These are phyloP conservation scores for Bombus terrestris DNA, from an alignment of 1,140 invertebrate genomes.

Conservation along the genomic window DNA sequence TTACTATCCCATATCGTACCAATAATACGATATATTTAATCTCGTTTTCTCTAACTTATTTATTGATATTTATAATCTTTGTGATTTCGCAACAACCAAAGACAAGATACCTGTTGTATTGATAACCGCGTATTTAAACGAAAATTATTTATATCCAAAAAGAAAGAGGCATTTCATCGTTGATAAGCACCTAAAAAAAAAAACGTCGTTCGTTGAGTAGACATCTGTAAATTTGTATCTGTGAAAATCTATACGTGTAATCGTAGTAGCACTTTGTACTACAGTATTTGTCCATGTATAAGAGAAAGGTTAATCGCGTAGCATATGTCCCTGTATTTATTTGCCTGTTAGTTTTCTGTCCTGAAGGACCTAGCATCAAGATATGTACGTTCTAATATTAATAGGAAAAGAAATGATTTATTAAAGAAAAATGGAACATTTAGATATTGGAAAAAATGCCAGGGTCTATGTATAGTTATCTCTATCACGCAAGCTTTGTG, in stretches of 20 bases:
- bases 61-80: slow-evolving; percentile 1
- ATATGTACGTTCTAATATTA: slow-evolving; percentile 5
- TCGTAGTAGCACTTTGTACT: slow-evolving; percentile 52
- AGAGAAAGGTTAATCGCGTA: slow-evolving; percentile 45
- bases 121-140: slow-evolving; percentile 23
- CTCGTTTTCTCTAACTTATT: slow-evolving; percentile 11
- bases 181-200: neutral
- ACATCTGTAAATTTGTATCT: slow-evolving; percentile 12
- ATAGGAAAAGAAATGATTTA: neutral
- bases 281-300: slow-evolving; percentile 53
- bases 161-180: neutral
- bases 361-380: neutral
- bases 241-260: slow-evolving; percentile 48
- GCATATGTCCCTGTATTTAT: slow-evolving; percentile 62
- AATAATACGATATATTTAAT: neutral
- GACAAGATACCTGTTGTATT: slow-evolving; percentile 22
- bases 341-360: slow-evolving; percentile 47
- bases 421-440: neutral
- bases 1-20: neutral
- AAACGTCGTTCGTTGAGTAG: slow-evolving; percentile 60
- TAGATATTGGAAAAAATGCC: slow-evolving; percentile 21
- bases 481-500: slow-evolving; percentile 24
- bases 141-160: slow-evolving; percentile 15
- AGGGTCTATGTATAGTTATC: slow-evolving; percentile 3
- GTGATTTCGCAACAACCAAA: slow-evolving; percentile 35